Percentiles rank a stretch among this genome's conserved stretches.
These are phyloP conservation scores for Tenthredo notha DNA, from an alignment of 2,888 invertebrate genomes.

Conservation along the genomic window DNA sequence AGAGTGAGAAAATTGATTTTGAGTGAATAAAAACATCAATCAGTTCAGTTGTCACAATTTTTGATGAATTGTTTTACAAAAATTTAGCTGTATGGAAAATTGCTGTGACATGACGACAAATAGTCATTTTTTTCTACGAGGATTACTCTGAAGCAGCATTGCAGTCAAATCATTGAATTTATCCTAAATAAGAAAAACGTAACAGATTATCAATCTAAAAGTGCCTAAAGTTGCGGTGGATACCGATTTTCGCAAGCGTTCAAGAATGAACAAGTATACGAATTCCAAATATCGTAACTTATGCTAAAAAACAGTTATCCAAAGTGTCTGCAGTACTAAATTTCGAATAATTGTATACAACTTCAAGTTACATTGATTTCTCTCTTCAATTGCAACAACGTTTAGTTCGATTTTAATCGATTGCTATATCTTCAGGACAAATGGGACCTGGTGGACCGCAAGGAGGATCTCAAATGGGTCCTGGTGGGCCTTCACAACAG, in stretches of 20 bases:
- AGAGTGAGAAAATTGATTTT: not conserved
- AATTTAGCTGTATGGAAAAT: not conserved
- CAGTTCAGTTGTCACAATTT: not conserved
- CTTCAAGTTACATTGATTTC: not conserved
- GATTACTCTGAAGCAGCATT: not conserved
- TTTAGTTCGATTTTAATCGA: not conserved
- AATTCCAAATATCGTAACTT: too few species aligned
- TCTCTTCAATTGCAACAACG: not conserved
- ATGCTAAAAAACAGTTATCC: too few species aligned
- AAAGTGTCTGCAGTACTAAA: too few species aligned
- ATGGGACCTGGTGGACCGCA: conserved; percentile 61
- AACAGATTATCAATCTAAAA: too few species aligned
- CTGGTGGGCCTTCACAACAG: conserved; percentile 61
- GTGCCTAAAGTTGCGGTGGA: too few species aligned
- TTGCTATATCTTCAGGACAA: conserved; percentile 21
- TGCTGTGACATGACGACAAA: not conserved
- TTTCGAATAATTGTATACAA: not conserved
- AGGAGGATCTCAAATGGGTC: conserved; percentile 48
- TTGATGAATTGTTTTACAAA: not conserved
- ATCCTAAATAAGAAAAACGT: not conserved
- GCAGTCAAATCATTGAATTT: not conserved
- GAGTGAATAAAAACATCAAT: not conserved
- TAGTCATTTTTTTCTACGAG: not conserved
- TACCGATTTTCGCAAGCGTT: too few species aligned
- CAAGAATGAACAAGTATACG: too few species aligned